Base-by-base conservation (phyloP, 2,797 vertebrate species). In the Phaenicophaeus curvirostris region DNA sequence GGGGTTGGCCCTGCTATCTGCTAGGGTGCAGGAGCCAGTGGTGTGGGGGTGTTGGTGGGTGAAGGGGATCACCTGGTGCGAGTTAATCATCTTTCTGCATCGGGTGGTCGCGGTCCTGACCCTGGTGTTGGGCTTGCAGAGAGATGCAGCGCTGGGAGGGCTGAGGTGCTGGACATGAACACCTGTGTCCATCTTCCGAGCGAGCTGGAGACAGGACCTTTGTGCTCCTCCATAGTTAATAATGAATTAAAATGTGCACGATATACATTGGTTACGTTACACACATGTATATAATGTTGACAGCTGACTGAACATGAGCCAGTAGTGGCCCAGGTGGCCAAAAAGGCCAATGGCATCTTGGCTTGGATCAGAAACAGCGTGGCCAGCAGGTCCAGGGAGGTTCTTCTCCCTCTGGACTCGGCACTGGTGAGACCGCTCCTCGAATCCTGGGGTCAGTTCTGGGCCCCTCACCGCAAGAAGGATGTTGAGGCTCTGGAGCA, bases 1-100 rank as follows among this genome's bases (percentile, higher is more conserved):
- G 0, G 50, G 74, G 92, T 61, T 83, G 87, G 85, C 44, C 78
- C 46, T 11, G 23, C 14, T 63, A 15, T n/a, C 88, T 59, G 48
- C 2, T 54, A 61, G 82, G 72, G 75, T 6, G 33, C 33, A 5
- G 82, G 85, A 46, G 42, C 42, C 15, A 17, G 18, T 62, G 42
- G 82, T 30, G 15, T 1, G 1, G 55, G 30, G 54, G 54, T 62
- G 57, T 54, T 5, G 23, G 0, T 9, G 74, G 90, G 66, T 0
- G 5, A 37, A 6, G 28, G 68, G 19, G 15, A 5, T 30, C 0
- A 2, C 37, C 39, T 0, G 0, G 37, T 4, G 0, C 0, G 15
- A 17, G 30, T 0, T 13, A 51, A 67, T 20, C 28, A 7, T 74
- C 39, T 25, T 67, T 0, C 63, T 30, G 46, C 6, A 31, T 42